Percentiles rank a stretch among this genome's conserved stretches.
These are phyloP conservation scores for Mycalesis mineus DNA, from an alignment of 2,888 invertebrate genomes.

Conservation along the genomic window DNA sequence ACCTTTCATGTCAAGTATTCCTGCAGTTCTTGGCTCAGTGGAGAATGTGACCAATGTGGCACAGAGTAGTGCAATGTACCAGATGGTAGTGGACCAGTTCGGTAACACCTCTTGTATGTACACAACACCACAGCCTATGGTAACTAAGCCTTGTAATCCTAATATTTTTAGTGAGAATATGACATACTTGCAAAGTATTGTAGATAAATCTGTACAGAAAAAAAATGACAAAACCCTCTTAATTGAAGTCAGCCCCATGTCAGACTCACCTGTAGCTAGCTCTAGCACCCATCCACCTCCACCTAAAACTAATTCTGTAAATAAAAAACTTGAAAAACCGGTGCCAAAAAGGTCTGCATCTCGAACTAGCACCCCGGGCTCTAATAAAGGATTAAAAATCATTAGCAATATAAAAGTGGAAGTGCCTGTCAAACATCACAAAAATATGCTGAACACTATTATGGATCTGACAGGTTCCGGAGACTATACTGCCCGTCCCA, in stretches of 20 bases:
- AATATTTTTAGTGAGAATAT: constrained; percentile 46
- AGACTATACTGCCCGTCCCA: constrained; percentile 49
- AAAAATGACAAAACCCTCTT: constrained; percentile 60
- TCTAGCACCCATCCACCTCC: constrained; percentile 28
- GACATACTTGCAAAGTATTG: constrained; percentile 36
- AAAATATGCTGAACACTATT: constrained; percentile 66
- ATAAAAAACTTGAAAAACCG: constrained; percentile 21
- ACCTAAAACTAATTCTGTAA: constrained; percentile 13
- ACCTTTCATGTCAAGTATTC: constrained; percentile 61
- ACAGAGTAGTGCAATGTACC: constrained; percentile 64
- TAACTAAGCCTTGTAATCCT: constrained; percentile 50
- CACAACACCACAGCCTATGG: constrained; percentile 52
- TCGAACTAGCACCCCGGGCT: constrained; percentile 46
- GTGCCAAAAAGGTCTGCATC: constrained; percentile 38
- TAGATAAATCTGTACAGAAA: constrained; percentile 43
- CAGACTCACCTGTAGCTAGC: constrained; percentile 32
- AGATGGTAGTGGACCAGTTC: constrained; percentile 71
- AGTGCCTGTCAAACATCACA: constrained; percentile 69
- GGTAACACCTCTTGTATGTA: constrained; percentile 70
- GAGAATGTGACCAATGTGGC: constrained; percentile 61
- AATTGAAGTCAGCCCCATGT: constrained; percentile 65
- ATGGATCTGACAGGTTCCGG: constrained; percentile 65
- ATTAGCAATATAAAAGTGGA: constrained; percentile 76
- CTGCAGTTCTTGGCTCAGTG: constrained; percentile 51
- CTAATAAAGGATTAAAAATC: constrained; percentile 69